phyloP scores from a whole-genome alignment of 64 coral and sea anemone genomes.

The Trachythela sp. region DNA sequence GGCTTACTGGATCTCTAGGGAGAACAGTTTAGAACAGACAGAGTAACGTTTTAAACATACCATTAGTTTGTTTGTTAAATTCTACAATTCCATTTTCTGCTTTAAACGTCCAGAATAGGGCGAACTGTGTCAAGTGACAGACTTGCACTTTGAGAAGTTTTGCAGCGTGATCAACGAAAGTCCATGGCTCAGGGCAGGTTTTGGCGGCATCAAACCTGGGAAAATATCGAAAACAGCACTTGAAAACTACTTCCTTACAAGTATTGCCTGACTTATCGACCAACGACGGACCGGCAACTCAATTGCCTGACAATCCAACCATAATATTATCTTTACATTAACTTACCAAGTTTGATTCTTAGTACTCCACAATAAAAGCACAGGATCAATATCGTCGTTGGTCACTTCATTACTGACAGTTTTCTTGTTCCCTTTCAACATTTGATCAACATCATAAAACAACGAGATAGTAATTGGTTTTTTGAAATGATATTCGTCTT shows the following conservation, averaged over 20 bases:
- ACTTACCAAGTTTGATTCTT: conserved; percentile 77
- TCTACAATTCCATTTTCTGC: conserved; percentile 51
- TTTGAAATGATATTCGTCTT: conserved; percentile 57
- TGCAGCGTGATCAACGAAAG: conserved; percentile 65
- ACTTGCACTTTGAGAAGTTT: conserved; percentile 75
- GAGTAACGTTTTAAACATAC: too few species aligned
- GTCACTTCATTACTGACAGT: conserved; percentile 49
- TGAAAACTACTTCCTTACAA: background rate
- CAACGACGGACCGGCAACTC: too few species aligned
- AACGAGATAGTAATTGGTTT: conserved; percentile 57
- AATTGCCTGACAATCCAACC: too few species aligned
- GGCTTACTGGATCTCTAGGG: too few species aligned
- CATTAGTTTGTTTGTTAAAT: conserved; percentile 45
- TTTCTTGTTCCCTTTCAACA: conserved; percentile 50
- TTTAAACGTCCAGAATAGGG: conserved; percentile 68
- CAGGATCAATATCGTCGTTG: conserved; percentile 69
- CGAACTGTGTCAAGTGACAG: conserved; percentile 67
- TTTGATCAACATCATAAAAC: conserved; percentile 75
- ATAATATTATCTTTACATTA: background rate
- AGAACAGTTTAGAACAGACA: too few species aligned
- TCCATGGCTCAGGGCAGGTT: conserved; percentile 83
- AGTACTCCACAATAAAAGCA: conserved; percentile 63
- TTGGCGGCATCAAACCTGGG: conserved; percentile 69
- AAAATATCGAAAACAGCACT: background rate
- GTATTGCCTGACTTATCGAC: too few species aligned